Base-by-base conservation (phyloP, 2,888 invertebrate genomes). In the Eupithecia abbreviata region DNA sequence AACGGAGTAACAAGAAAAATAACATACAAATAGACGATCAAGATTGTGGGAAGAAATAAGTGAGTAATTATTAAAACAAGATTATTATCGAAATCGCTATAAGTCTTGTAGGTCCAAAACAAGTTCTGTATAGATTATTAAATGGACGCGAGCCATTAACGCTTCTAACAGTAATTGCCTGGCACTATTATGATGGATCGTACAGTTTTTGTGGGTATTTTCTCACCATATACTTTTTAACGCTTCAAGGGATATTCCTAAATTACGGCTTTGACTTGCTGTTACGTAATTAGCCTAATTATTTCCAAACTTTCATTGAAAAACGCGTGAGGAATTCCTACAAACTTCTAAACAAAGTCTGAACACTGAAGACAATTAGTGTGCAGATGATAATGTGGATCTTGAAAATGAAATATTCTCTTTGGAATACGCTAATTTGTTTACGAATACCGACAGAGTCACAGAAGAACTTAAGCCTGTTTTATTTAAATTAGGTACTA, bases 171-270 rank as follows among this genome's bases (percentile, higher is more conserved):
- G 91, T 93, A 94, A 95, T 92, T 93, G 92, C 90, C 88, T 89
- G 90, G 91, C 91, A 91, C 91, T 91, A 92, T 91, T 92, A 94
- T 94, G 94, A 94, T 94, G 92, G 92, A 94, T 94, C 91, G 93
- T 93, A 88, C 85, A 84, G 90, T 91, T 91, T 93, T 93, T 92
- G 90, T 92, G 85, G 86, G 88, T 89, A 89, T 88, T 90, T 91
- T 92, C 92, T 91, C 92, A 91, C 89, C 88, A 83, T 86, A 85
- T 86, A 86, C 85, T 86, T 89, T 89, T 90, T 88, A 91, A 91
- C 89, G 91, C 91, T 92, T 85, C 85, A 86, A 91, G 90, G 91
- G 92, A 90, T 87, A 88, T 84, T 83, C 85, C 85, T 86, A 89
- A 90, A 90, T 89, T 88, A 90, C 87, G 81, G 84, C 82, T 82